A percentile compares a stretch with the other conserved stretches of the same genome.
Evolutionary conservation across 2,888 invertebrate genomes (phyloP).

Genomic region (Coremacera marginata): DNA sequence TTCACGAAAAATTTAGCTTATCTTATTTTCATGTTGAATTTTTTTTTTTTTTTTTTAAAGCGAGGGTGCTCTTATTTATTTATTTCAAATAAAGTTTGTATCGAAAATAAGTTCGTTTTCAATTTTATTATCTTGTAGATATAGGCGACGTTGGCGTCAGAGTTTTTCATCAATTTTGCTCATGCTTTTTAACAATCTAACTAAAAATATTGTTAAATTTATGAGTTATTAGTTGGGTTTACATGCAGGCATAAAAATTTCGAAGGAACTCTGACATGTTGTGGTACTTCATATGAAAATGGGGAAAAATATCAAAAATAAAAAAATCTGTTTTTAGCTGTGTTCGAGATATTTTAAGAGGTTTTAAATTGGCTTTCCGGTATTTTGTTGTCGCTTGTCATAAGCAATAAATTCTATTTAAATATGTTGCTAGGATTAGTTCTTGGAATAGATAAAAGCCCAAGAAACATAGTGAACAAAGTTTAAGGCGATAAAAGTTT

Average conservation of each 20-base stretch:
- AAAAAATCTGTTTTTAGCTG: background rate
- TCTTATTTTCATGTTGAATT: background rate
- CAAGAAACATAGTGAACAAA: background rate
- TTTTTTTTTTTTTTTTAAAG: conserved; percentile 14
- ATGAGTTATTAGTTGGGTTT: conserved; percentile 25
- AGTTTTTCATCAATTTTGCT: background rate
- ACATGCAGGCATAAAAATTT: background rate
- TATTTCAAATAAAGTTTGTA: background rate
- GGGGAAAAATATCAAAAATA: background rate
- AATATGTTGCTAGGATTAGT: background rate
- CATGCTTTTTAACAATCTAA: background rate
- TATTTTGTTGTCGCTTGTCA: conserved; percentile 25
- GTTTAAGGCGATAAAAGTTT: background rate
- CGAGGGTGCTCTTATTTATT: background rate
- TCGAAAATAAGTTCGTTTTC: background rate
- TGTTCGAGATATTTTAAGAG: background rate
- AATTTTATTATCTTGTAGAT: background rate
- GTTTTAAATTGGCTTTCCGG: background rate
- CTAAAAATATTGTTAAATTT: background rate
- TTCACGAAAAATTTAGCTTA: conserved; percentile 1
- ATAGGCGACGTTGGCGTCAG: conserved; percentile 1
- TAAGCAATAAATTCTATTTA: conserved; percentile 1
- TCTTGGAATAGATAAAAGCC: background rate
- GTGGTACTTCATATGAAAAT: background rate
- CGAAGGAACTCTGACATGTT: background rate